Conservation (phyloP, 2,797 vertebrate genomes). For the Sebastes hopkinsi region DNA sequence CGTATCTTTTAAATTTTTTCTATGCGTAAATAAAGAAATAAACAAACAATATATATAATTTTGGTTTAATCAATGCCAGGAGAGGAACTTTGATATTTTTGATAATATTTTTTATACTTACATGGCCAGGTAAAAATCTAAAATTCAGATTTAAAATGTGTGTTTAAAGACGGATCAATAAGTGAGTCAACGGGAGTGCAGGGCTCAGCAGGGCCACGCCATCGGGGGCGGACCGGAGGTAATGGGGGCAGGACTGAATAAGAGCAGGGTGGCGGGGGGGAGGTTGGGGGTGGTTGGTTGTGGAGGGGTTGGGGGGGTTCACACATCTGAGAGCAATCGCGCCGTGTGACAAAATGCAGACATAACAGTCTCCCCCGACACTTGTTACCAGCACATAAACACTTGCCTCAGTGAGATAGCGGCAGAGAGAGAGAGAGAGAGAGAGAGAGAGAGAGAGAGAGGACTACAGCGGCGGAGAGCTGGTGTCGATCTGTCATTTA, state of each 20-base stretch:
- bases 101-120: neutral
- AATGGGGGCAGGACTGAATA: conserved; percentile 1
- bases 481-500: conserved; percentile 85
- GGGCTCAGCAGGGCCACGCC: neutral
- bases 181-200: conserved; percentile 1
- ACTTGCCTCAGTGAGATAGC: conserved; percentile 83
- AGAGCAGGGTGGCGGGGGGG: neutral
- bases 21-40: too few relatives aligned
- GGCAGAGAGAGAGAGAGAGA: conserved; percentile 44
- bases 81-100: neutral
- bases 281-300: conserved; percentile 6
- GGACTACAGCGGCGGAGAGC: conserved; percentile 65
- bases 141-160: neutral
- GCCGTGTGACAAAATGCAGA: conserved; percentile 85
- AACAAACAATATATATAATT: too few relatives aligned
- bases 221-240: conserved; percentile 2
- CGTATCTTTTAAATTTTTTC: too few relatives aligned
- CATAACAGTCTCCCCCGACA: conserved; percentile 83
- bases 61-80: neutral
- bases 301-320: neutral
- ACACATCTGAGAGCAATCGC: conserved; percentile 80
- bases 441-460: conserved; percentile 11
- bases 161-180: conserved; percentile 23
- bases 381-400: conserved; percentile 91
- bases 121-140: neutral